A percentile compares a stretch with the other conserved stretches of the same genome.
phyloP scores from a whole-genome alignment of 2,888 invertebrate species.

The Auanema sp. region DNA sequence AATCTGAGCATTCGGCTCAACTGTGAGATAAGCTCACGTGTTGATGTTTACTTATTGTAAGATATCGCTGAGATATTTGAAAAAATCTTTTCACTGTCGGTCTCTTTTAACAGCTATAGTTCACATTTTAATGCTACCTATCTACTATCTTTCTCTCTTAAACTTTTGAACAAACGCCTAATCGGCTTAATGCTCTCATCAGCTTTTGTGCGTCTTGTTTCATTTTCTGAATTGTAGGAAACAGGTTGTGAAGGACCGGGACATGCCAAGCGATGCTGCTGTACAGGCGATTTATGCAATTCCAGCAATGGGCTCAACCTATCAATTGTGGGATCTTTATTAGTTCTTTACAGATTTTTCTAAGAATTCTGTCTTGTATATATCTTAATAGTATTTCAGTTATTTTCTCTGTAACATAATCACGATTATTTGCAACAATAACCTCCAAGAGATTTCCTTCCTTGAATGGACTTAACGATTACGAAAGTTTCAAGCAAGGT shows the following conservation, averaged over 20 bases:
- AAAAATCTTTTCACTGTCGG: neutral
- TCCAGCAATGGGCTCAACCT: slow-evolving; percentile 36
- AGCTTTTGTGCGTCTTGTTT: too few relatives aligned
- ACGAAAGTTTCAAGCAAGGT: neutral
- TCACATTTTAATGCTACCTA: too few relatives aligned
- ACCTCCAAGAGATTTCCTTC: neutral
- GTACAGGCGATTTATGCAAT: slow-evolving; percentile 44
- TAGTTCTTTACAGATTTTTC: slow-evolving; percentile 14
- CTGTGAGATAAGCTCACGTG: too few relatives aligned
- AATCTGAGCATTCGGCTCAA: too few relatives aligned
- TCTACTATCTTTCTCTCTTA: too few relatives aligned
- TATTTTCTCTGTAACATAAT: neutral
- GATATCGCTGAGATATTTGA: neutral
- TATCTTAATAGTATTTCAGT: neutral
- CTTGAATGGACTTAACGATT: slow-evolving; percentile 8
- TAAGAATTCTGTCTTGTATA: too few relatives aligned
- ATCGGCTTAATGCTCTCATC: too few relatives aligned
- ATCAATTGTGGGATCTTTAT: slow-evolving; percentile 26
- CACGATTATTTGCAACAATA: neutral
- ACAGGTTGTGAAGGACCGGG: slow-evolving; percentile 38
- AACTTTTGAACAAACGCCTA: too few relatives aligned
- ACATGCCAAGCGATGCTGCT: slow-evolving; percentile 43
- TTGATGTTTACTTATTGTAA: too few relatives aligned
- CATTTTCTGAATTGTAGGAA: slow-evolving; percentile 28
- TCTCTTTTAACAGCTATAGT: neutral